Evolutionary conservation across 2,888 invertebrate species (phyloP).

Genomic region (Ypsolopha sequella): DNA sequence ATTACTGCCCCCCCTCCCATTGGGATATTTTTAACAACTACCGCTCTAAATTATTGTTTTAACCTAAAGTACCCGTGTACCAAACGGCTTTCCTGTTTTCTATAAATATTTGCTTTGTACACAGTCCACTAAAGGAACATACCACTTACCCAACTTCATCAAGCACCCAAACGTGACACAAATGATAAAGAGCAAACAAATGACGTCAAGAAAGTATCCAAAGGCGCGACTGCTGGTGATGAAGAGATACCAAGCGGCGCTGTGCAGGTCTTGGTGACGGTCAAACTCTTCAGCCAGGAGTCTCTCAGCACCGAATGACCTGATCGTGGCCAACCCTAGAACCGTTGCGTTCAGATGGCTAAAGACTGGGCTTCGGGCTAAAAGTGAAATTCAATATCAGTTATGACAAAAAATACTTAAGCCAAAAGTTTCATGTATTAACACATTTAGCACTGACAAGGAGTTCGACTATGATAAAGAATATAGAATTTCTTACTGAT

Average conservation of each 20-base stretch:
- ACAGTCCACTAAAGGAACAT: too few species aligned
- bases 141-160: conserved; percentile 44
- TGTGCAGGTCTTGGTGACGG: conserved; percentile 73
- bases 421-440: background rate
- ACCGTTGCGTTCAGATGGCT: conserved; percentile 84
- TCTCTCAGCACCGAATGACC: conserved; percentile 79
- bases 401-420: background rate
- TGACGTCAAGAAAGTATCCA: conserved; percentile 74
- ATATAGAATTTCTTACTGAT: conserved; percentile 62
- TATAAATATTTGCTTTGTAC: too few species aligned
- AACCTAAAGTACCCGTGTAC: too few species aligned
- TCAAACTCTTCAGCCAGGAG: conserved; percentile 72
- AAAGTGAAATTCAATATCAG: background rate
- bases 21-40: too few species aligned
- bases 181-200: conserved; percentile 74
- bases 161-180: conserved; percentile 75
- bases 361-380: conserved; percentile 88
- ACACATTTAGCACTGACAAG: background rate
- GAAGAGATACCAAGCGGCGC: conserved; percentile 77
- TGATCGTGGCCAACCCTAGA: conserved; percentile 83
- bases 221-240: conserved; percentile 74
- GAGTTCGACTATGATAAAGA: background rate
- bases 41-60: too few species aligned
- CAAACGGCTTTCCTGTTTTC: too few species aligned
- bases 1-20: too few species aligned